Percentiles rank a stretch among this genome's conserved stretches.
These are phyloP conservation scores for Psophia crepitans DNA, from an alignment of 2,113 vertebrate species.

Conservation along the genomic window DNA sequence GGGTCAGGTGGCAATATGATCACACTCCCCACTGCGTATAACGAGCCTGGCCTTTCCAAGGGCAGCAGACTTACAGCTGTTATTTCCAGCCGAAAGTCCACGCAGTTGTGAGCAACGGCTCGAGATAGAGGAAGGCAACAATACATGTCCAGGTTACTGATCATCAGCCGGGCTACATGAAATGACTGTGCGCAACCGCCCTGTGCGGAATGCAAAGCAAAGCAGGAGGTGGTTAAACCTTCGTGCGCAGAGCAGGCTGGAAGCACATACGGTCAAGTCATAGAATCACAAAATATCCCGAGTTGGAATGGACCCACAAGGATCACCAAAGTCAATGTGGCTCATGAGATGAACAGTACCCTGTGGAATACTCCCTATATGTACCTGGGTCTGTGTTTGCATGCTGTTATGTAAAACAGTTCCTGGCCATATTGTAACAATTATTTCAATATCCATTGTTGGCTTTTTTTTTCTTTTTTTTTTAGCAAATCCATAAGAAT, in stretches of 20 bases:
- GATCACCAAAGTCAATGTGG: too few species aligned
- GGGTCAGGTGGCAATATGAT: neutral
- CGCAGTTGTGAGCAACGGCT: neutral
- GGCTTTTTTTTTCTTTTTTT: too few species aligned
- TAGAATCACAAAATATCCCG: too few species aligned
- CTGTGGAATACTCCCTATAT: neutral
- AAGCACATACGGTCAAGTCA: neutral
- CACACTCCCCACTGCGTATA: neutral
- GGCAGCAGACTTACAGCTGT: neutral
- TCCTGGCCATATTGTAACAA: neutral
- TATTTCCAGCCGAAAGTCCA: neutral
- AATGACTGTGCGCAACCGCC: neutral
- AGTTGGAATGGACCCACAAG: too few species aligned
- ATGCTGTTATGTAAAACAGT: neutral
- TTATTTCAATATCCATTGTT: neutral
- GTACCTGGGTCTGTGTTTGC: neutral
- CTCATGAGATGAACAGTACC: neutral
- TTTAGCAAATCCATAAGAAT: neutral
- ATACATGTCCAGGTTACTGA: neutral
- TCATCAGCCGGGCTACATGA: neutral
- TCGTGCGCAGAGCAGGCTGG: neutral
- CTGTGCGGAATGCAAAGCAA: neutral
- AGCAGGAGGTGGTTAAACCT: neutral
- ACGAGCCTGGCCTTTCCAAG: neutral
- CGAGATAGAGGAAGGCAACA: neutral